Conservation (phyloP, 2,113 vertebrate species). For the Hypanus sabinus region DNA sequence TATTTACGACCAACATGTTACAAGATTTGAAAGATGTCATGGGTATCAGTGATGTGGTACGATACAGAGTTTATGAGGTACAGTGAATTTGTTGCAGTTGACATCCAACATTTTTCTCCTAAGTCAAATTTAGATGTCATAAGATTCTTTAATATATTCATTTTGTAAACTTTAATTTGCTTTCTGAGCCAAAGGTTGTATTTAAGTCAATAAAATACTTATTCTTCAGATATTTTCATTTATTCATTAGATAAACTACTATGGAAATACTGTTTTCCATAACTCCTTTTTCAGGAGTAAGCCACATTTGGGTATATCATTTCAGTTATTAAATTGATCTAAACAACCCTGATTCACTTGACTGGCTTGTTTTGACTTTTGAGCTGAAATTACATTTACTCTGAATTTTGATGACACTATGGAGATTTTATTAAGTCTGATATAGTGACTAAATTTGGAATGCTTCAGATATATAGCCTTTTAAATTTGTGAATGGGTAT, state of each 20-base stretch:
- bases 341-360: not conserved
- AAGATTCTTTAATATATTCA: not conserved
- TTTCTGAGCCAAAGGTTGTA: not conserved
- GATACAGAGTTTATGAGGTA: slow-evolving; percentile 93
- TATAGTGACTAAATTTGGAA: not conserved
- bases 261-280: not conserved
- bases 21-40: slow-evolving; percentile 76
- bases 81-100: slow-evolving; percentile 19
- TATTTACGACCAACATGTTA: slow-evolving; percentile 73
- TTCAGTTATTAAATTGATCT: not conserved
- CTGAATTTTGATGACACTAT: not conserved
- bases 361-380: not conserved
- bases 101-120: not conserved
- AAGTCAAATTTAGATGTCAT: too few relatives aligned
- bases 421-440: not conserved
- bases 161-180: not conserved
- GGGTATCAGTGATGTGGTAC: slow-evolving; percentile 71
- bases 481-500: not conserved
- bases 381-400: not conserved
- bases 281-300: not conserved
- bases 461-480: not conserved
- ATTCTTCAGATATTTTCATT: not conserved
- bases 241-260: not conserved
- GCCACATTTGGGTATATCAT: not conserved
- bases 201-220: not conserved